These are phyloP conservation scores for Watsonalla cultraria DNA, from an alignment of 2,888 invertebrate species.

Conservation along the genomic window DNA sequence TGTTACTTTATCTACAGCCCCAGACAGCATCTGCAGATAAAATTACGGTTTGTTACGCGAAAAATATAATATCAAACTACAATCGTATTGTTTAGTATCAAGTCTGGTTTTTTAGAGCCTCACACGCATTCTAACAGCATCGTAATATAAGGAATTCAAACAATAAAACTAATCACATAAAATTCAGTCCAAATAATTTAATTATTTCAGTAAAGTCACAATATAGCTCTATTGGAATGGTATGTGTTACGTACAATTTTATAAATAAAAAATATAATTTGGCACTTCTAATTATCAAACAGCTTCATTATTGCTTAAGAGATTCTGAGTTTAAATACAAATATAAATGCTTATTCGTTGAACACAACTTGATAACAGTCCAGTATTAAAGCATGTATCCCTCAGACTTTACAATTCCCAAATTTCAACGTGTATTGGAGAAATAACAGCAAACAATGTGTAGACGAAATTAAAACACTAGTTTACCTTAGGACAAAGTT, in stretches of 20 bases:
- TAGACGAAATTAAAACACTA: no score
- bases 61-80: no score
- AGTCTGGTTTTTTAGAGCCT: no score
- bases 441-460: no score
- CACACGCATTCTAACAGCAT: no score
- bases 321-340: conserved; percentile 54
- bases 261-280: conserved; percentile 54
- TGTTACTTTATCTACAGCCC: no score
- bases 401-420: no score
- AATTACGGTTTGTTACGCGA: no score
- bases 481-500: no score
- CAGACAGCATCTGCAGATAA: no score
- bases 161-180: conserved; percentile 28
- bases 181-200: conserved; percentile 73
- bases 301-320: conserved; percentile 47
- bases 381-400: neutral
- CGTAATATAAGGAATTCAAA: neutral
- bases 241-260: conserved; percentile 42
- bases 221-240: conserved; percentile 67
- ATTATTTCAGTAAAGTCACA: conserved; percentile 50
- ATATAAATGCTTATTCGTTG: conserved; percentile 58
- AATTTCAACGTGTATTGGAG: no score
- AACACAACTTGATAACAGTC: conserved; percentile 23
- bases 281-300: conserved; percentile 54
- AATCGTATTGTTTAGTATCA: no score